These are phyloP conservation scores for Pelodiscus sinensis DNA, from an alignment of 2,113 vertebrate species.

Conservation along the genomic window DNA sequence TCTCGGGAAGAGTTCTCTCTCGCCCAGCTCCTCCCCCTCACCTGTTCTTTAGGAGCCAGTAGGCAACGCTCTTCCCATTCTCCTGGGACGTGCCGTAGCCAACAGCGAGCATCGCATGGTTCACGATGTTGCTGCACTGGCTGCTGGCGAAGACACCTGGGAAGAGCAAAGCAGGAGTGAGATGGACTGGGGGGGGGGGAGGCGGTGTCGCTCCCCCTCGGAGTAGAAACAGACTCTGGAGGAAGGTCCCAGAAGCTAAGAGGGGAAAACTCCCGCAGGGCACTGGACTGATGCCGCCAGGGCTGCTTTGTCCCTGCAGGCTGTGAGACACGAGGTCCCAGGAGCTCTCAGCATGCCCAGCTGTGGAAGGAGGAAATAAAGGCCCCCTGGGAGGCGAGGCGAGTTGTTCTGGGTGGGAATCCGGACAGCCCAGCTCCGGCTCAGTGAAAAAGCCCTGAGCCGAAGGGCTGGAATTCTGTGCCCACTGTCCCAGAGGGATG, in stretches of 20 bases:
- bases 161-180: background rate
- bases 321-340: background rate
- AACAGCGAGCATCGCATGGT: slow-evolving; percentile 34
- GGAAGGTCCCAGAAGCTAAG: background rate
- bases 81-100: background rate
- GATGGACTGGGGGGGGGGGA: fast-evolving
- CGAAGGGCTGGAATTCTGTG: fast-evolving
- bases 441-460: fast-evolving
- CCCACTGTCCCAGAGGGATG: background rate
- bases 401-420: background rate
- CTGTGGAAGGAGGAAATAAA: too few species aligned
- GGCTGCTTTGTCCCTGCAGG: background rate
- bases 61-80: fast-evolving
- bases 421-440: too few species aligned
- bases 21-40: background rate
- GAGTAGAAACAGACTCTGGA: background rate
- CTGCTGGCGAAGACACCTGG: slow-evolving; percentile 40
- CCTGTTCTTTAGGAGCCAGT: slow-evolving; percentile 69
- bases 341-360: background rate
- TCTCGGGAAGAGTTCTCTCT: background rate
- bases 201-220: fast-evolving
- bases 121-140: background rate
- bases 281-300: background rate
- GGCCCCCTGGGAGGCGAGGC: too few species aligned
- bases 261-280: background rate